Base-by-base conservation (phyloP, 2,888 invertebrate species). In the Alitta virens region DNA sequence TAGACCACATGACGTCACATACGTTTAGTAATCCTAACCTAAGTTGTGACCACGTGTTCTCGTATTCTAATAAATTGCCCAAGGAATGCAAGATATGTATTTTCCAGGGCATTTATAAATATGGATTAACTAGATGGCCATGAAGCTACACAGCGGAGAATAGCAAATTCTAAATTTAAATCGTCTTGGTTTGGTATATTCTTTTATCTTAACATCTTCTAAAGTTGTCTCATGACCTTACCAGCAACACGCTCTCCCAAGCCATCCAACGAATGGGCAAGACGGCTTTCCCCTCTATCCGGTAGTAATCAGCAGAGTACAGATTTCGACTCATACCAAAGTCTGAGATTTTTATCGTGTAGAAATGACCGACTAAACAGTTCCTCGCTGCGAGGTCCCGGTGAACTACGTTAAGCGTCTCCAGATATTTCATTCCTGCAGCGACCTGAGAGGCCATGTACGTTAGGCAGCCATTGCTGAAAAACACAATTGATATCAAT, bases 231-330 rank as follows among this genome's bases (percentile, higher is more conserved):
- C 12, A 33, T 5, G 33, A 63, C 63, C n/a, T 69, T 64, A 79
- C 80, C 74, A 80, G 68, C 69, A 91, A 86, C 63, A 91, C 88
- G 1, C 90, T 88, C 81, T 92, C 92, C 91, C 92, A 92, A 1
- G 92, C 90, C 85, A 92, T 91, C 92, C 92, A 92, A 55, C 94
- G 86, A 60, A 94, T 86, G 0, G 94, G 93, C 72, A 94, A 82
- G 56, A 89, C 87, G 71, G 90, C 90, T 27, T 87, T 86, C 0
- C 90, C 91, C 74, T 90, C 91, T 40, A 90, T 89, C 77, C 89
- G 88, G 83, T 91, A 91, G 82, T 94, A 94, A 80, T 94, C 93
- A 66, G 86, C 83, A 58, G 74, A 75, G 71, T 79, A 79, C 54
- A 78, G 68, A 62, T 75, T 78, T 21, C 78, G 72, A 64, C 77